Conservation (phyloP, 2,888 invertebrate species). For the Drosophila rellima region DNA sequence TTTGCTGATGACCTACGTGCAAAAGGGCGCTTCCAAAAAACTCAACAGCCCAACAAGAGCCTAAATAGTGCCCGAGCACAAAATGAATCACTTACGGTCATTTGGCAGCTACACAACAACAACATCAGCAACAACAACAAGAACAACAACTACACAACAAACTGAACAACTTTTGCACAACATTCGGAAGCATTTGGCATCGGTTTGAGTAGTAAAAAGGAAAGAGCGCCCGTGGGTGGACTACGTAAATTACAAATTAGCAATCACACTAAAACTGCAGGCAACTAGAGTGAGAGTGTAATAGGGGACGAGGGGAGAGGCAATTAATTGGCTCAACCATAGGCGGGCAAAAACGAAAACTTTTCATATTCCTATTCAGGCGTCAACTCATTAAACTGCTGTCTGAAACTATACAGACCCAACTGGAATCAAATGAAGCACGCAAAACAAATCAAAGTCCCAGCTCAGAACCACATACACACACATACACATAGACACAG, state of each 20-base stretch:
- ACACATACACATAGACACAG: slow-evolving; percentile 35
- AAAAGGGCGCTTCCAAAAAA: slow-evolving; percentile 46
- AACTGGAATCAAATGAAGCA: slow-evolving; percentile 76
- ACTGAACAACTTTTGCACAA: slow-evolving; percentile 29
- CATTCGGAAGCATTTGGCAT: slow-evolving; percentile 46
- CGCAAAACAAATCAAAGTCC: slow-evolving; percentile 79
- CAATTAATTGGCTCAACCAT: slow-evolving; percentile 67
- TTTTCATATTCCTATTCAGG: slow-evolving; percentile 82
- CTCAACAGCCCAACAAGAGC: slow-evolving; percentile 23
- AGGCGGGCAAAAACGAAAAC: slow-evolving; percentile 49
- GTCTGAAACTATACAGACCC: slow-evolving; percentile 61
- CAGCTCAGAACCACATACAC: slow-evolving; percentile 32
- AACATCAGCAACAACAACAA: slow-evolving; percentile 15
- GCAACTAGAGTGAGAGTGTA: background rate
- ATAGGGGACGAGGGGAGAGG: slow-evolving; percentile 1
- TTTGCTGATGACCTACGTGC: slow-evolving; percentile 83
- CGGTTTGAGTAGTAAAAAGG: slow-evolving; percentile 67
- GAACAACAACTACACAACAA: slow-evolving; percentile 11
- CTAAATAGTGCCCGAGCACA: slow-evolving; percentile 62
- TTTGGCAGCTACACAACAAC: slow-evolving; percentile 44
- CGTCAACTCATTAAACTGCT: slow-evolving; percentile 79
- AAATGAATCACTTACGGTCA: slow-evolving; percentile 79
- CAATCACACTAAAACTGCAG: slow-evolving; percentile 77
- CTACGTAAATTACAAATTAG: slow-evolving; percentile 83
- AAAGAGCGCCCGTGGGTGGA: slow-evolving; percentile 68